Evolutionary conservation across 2,888 invertebrate genomes (phyloP).

Genomic region (Xestia c-nigrum): DNA sequence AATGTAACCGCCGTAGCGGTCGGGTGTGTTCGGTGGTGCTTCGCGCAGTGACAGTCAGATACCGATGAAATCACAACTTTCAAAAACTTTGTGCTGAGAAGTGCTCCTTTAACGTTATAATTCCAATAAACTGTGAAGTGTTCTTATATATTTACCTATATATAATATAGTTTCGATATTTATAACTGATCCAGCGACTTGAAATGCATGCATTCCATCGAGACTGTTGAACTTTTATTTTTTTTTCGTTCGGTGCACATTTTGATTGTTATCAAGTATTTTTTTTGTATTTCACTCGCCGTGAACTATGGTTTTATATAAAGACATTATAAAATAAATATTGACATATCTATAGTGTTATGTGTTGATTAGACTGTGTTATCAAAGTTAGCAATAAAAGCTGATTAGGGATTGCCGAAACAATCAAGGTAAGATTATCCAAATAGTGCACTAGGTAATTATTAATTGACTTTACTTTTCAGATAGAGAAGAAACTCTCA

Average conservation of each 20-base stretch:
- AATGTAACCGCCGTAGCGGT: constrained; percentile 74
- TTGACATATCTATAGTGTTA: constrained; percentile 69
- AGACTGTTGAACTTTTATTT: constrained; percentile 88
- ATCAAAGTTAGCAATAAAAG: constrained; percentile 76
- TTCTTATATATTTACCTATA: constrained; percentile 50
- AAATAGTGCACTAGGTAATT: constrained; percentile 12
- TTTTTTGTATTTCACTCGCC: constrained; percentile 72
- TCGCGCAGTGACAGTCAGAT: constrained; percentile 83
- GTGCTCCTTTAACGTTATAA: constrained; percentile 68
- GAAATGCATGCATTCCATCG: constrained; percentile 89
- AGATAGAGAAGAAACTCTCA: not conserved
- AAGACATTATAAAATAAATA: constrained; percentile 61
- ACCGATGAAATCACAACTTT: constrained; percentile 83
- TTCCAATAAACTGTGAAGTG: constrained; percentile 77
- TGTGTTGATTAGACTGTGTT: constrained; percentile 77
- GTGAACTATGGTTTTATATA: constrained; percentile 73
- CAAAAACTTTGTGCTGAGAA: constrained; percentile 75
- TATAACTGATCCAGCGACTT: constrained; percentile 77
- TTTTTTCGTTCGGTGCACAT: constrained; percentile 84
- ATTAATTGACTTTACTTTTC: constrained; percentile 7
- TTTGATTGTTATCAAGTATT: constrained; percentile 84
- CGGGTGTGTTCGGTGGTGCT: constrained; percentile 75
- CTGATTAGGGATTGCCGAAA: constrained; percentile 85
- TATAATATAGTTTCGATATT: constrained; percentile 59
- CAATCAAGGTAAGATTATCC: constrained; percentile 82